These are phyloP conservation scores for Bos taurus DNA, from an alignment of 2,113 vertebrate species.

Conservation along the genomic window DNA sequence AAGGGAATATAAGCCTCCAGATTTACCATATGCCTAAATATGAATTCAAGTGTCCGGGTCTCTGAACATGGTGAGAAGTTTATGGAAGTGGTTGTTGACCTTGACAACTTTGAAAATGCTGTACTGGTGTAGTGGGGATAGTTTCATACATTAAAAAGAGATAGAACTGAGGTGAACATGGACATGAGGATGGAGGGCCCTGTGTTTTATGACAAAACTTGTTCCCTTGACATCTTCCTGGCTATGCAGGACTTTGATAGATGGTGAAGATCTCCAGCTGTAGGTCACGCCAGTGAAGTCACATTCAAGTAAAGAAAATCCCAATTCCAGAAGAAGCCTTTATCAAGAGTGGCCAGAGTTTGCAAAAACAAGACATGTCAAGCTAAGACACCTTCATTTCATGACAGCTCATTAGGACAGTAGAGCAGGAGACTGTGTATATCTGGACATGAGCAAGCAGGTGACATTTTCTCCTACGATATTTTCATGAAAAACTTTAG, in stretches of 20 bases:
- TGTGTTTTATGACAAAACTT: background rate
- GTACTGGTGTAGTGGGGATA: background rate
- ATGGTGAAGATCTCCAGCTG: background rate
- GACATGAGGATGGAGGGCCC: background rate
- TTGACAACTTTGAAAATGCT: background rate
- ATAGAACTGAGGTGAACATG: background rate
- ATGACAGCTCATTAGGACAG: slow-evolving; percentile 40
- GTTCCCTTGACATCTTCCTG: background rate
- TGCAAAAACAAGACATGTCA: background rate
- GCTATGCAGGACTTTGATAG: background rate
- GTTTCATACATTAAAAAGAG: background rate
- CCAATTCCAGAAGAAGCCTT: slow-evolving; percentile 2
- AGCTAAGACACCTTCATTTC: slow-evolving; percentile 3
- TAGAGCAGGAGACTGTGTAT: background rate
- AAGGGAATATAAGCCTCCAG: background rate
- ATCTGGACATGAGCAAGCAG: background rate
- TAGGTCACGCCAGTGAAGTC: background rate
- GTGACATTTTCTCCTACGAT: slow-evolving; percentile 35
- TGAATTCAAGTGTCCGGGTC: background rate
- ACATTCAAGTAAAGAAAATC: background rate
- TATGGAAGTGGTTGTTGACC: background rate
- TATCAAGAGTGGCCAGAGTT: background rate
- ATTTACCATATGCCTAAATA: background rate
- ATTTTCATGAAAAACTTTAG: slow-evolving; percentile 32
- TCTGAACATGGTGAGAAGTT: background rate